Evolutionary conservation across 2,113 vertebrate species (phyloP).

Genomic region (Lycocorax pyrrhopterus): DNA sequence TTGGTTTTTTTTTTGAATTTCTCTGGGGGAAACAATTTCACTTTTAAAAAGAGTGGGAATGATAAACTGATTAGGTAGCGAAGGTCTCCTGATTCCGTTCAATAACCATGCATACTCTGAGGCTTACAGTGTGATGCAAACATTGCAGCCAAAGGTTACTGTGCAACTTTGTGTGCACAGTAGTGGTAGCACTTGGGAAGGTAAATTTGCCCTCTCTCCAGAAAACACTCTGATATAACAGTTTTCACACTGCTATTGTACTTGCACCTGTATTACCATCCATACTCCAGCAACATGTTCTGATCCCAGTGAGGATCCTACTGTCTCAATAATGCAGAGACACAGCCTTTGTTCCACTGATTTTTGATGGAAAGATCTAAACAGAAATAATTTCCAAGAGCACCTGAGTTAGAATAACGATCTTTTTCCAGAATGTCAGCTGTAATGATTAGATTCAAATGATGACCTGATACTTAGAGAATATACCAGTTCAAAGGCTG

Average conservation of each 20-base stretch:
- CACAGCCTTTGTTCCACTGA: not conserved
- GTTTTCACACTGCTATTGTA: not conserved
- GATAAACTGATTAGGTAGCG: not conserved
- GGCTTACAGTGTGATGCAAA: not conserved
- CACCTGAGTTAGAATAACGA: not conserved
- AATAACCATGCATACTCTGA: not conserved
- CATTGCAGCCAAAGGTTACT: not conserved
- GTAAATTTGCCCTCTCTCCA: not conserved
- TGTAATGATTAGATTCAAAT: not conserved
- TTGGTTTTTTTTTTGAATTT: not conserved
- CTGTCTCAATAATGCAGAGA: not conserved
- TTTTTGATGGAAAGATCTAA: not conserved
- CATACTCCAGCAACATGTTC: not conserved
- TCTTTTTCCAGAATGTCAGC: not conserved
- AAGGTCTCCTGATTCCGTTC: not conserved
- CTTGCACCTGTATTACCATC: not conserved
- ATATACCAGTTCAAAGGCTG: not conserved
- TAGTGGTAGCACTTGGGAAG: not conserved
- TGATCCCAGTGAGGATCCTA: not conserved
- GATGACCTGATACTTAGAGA: not conserved
- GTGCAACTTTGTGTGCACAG: not conserved
- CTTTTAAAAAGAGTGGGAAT: not conserved
- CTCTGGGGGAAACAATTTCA: not conserved
- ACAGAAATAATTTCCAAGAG: not conserved
- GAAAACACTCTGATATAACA: not conserved